These are phyloP conservation scores for Parochlus steinenii DNA, from an alignment of 2,888 invertebrate species.

Conservation along the genomic window DNA sequence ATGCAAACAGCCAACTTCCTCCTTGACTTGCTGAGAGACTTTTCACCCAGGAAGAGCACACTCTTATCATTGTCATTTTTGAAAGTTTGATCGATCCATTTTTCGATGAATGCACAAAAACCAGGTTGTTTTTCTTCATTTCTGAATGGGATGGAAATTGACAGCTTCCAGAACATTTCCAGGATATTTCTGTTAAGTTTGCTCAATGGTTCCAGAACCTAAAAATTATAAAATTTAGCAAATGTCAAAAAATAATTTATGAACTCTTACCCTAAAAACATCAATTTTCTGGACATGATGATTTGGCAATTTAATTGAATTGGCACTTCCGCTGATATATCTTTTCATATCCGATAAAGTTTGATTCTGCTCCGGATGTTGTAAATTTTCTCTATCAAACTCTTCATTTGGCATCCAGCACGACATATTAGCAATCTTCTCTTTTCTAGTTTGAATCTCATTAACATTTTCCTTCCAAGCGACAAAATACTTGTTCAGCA, in stretches of 20 bases:
- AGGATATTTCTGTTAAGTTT: too few species aligned
- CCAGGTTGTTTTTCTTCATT: conserved; percentile 19
- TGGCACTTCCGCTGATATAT: conserved; percentile 30
- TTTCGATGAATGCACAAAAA: conserved; percentile 22
- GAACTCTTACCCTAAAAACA: conserved; percentile 2
- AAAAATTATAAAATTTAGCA: background rate
- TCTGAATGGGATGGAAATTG: conserved; percentile 36
- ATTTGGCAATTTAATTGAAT: conserved; percentile 22
- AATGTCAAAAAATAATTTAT: too few species aligned
- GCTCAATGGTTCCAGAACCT: conserved; percentile 1
- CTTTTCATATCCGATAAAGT: conserved; percentile 33
- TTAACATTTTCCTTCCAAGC: conserved; percentile 31
- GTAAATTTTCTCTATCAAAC: conserved; percentile 23
- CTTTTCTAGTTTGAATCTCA: conserved; percentile 31
- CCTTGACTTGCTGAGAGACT: conserved; percentile 18
- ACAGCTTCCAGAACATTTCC: conserved; percentile 46
- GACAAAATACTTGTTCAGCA: conserved; percentile 27
- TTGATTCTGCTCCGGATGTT: conserved; percentile 28
- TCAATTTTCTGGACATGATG: conserved; percentile 1
- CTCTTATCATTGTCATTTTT: conserved; percentile 15
- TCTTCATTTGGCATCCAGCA: conserved; percentile 33
- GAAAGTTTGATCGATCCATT: conserved; percentile 18
- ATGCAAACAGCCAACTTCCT: conserved; percentile 23
- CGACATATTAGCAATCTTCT: conserved; percentile 36
- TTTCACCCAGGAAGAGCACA: background rate